Evolutionary conservation across 2,113 vertebrate species (phyloP).

Genomic region (Ictidomys tridecemlineatus): DNA sequence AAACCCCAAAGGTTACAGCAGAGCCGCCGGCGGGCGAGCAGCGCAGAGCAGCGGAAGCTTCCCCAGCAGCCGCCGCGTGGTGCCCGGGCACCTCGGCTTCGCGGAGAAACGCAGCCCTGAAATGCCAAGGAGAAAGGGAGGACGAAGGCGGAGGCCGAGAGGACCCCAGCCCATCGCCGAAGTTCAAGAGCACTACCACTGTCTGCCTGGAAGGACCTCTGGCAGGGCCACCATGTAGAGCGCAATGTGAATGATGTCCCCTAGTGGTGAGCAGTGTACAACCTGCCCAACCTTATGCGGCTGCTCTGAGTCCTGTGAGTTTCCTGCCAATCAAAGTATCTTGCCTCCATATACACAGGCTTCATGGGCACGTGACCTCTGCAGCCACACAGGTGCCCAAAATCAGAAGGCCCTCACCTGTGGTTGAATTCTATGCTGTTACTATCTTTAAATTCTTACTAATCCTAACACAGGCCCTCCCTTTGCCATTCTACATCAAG

Average conservation of each 20-base stretch:
- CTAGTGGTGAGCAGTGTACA: neutral
- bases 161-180: neutral
- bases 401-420: neutral
- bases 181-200: neutral
- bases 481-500: neutral
- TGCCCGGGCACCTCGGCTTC: conserved; percentile 24
- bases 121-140: conserved; percentile 60
- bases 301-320: neutral
- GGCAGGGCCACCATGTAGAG: neutral
- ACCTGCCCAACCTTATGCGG: neutral
- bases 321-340: neutral
- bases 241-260: neutral
- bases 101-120: neutral
- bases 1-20: conserved; percentile 83
- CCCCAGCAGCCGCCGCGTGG: conserved; percentile 30
- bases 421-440: neutral
- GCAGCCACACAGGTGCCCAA: neutral
- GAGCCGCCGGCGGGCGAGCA: conserved; percentile 71
- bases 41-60: conserved; percentile 64
- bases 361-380: accelerated
- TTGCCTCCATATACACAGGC: neutral
- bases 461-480: neutral
- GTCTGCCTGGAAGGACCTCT: neutral
- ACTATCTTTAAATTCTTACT: neutral
- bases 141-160: no score